Percentiles rank a stretch among this genome's conserved stretches.
Evolutionary conservation across 2,888 invertebrate species (phyloP).

Genomic region (Petrolisthes manimaculis): DNA sequence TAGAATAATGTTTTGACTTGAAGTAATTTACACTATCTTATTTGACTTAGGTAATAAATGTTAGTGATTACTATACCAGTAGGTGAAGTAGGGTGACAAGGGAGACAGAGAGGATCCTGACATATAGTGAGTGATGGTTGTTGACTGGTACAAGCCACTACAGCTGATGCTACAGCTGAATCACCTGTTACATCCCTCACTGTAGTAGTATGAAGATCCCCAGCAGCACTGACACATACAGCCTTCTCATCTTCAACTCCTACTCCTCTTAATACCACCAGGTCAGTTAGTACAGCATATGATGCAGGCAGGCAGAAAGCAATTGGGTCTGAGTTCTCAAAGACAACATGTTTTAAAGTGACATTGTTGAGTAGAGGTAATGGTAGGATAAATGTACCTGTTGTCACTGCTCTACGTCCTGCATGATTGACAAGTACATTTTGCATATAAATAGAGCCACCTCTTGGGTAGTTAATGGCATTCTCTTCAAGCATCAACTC

Average conservation of each 20-base stretch:
- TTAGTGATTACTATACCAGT: not conserved
- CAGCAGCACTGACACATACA: not conserved
- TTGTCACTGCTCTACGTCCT: not conserved
- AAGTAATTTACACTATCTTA: too few species aligned
- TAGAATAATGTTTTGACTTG: too few species aligned
- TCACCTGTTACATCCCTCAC: not conserved
- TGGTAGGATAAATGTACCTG: not conserved
- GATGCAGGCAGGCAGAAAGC: not conserved
- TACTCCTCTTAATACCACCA: not conserved
- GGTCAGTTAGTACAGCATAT: not conserved
- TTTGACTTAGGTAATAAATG: too few species aligned
- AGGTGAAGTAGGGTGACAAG: not conserved
- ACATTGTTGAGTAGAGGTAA: not conserved
- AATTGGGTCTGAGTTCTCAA: not conserved
- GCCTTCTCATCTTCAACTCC: not conserved
- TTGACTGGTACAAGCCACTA: not conserved
- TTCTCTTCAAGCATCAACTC: not conserved
- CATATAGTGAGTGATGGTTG: not conserved
- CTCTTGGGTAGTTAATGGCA: not conserved
- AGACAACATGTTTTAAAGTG: not conserved
- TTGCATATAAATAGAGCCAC: not conserved
- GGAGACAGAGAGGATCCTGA: not conserved
- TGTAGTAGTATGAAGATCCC: not conserved
- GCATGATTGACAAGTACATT: not conserved
- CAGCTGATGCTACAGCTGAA: not conserved